These are phyloP conservation scores for Pseudorasbora parva DNA, from an alignment of 2,113 vertebrate species.

Conservation along the genomic window DNA sequence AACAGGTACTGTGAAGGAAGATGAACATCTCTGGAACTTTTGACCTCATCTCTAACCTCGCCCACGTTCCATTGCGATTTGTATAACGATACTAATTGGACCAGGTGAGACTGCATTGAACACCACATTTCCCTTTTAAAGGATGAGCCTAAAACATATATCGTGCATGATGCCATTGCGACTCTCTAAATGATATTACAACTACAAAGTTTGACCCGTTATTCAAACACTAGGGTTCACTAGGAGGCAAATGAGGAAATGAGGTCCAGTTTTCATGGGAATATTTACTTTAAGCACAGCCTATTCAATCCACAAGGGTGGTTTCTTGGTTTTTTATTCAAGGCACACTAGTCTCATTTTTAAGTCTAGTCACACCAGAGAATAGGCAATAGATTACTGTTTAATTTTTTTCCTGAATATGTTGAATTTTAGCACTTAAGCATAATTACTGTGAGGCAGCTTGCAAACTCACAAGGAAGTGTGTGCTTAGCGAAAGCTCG, in stretches of 20 bases:
- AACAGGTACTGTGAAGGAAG: slow-evolving; percentile 25
- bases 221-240: not conserved
- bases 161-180: not conserved
- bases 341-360: not conserved
- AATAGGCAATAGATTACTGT: not conserved
- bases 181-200: slow-evolving; percentile 1
- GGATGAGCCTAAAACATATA: not conserved
- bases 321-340: not conserved
- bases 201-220: not conserved
- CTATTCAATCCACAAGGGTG: not conserved
- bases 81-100: slow-evolving; percentile 22
- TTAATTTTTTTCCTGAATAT: slow-evolving; percentile 6
- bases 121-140: slow-evolving; percentile 11
- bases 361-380: slow-evolving; percentile 8
- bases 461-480: not conserved
- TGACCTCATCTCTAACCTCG: not conserved
- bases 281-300: slow-evolving; percentile 19
- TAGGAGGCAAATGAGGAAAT: slow-evolving; percentile 8
- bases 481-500: not conserved
- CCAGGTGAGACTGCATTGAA: slow-evolving; percentile 1
- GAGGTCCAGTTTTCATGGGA: not conserved
- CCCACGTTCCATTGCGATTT: not conserved
- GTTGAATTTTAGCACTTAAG: slow-evolving; percentile 16
- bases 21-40: slow-evolving; percentile 18
- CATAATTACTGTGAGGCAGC: not conserved